phyloP scores from a whole-genome alignment of 2,888 invertebrate genomes.

The Oscheius onirici region DNA sequence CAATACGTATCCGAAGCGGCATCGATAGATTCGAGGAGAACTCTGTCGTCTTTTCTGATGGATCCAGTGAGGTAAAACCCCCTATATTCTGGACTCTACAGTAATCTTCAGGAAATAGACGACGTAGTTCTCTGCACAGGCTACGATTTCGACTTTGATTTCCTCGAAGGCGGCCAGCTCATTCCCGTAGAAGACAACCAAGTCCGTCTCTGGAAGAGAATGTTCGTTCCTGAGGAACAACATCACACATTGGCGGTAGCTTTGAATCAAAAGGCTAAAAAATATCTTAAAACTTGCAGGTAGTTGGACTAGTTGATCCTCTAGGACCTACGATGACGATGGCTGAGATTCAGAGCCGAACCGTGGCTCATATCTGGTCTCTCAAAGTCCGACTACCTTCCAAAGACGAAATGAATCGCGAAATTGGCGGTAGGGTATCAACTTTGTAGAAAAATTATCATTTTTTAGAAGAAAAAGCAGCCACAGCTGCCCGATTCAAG shows the following conservation, averaged over 20 bases:
- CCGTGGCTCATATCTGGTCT: conserved; percentile 35
- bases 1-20: neutral
- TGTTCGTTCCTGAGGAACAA: conserved; percentile 55
- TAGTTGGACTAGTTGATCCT: conserved; percentile 58
- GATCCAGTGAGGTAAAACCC: conserved; percentile 12
- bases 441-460: neutral
- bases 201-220: conserved; percentile 59
- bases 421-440: conserved; percentile 21
- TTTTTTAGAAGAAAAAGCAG: conserved; percentile 30
- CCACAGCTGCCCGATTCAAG: conserved; percentile 29
- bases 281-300: neutral
- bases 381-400: conserved; percentile 17
- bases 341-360: conserved; percentile 50
- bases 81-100: too few species aligned
- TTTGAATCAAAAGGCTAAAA: neutral
- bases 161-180: conserved; percentile 52
- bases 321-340: conserved; percentile 48
- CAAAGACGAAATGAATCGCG: conserved; percentile 11
- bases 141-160: conserved; percentile 52
- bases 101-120: conserved; percentile 30
- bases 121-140: conserved; percentile 58
- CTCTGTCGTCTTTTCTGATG: conserved; percentile 1
- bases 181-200: conserved; percentile 54
- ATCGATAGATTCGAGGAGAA: neutral
- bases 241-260: conserved; percentile 60